These are phyloP conservation scores for Epinotia demarniana DNA, from an alignment of 2,888 invertebrate genomes.

Conservation along the genomic window DNA sequence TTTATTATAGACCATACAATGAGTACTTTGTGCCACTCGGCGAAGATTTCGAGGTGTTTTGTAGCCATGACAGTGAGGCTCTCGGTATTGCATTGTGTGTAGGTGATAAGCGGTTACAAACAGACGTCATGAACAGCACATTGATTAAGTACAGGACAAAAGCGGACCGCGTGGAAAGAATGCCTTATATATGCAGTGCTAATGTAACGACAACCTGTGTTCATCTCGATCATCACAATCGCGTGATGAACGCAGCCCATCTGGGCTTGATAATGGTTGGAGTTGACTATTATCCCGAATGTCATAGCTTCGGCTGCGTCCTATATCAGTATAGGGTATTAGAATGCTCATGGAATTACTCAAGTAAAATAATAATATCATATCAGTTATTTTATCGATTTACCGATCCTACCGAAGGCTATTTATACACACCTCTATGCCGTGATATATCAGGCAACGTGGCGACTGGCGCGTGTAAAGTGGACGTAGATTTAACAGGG, in stretches of 20 bases:
- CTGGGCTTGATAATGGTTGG: too few species aligned
- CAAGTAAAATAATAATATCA: background rate
- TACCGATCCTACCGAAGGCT: background rate
- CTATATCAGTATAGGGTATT: background rate
- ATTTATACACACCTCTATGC: background rate
- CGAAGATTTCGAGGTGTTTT: background rate
- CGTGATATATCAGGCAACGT: background rate
- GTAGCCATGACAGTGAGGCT: constrained; percentile 1
- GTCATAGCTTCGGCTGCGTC: background rate
- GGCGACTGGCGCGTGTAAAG: background rate
- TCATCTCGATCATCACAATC: too few species aligned
- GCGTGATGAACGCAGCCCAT: too few species aligned
- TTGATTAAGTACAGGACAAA: background rate
- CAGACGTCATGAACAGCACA: background rate
- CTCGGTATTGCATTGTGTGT: background rate
- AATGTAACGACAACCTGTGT: background rate
- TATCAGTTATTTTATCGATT: constrained; percentile 1
- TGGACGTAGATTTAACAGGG: background rate
- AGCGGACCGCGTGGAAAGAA: background rate
- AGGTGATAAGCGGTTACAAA: background rate
- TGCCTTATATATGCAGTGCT: background rate
- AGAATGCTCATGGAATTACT: background rate
- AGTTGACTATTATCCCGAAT: background rate
- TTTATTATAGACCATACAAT: background rate
- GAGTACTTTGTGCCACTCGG: background rate